phyloP scores from a whole-genome alignment of 2,888 invertebrate genomes.

The Yponomeuta sedellus region DNA sequence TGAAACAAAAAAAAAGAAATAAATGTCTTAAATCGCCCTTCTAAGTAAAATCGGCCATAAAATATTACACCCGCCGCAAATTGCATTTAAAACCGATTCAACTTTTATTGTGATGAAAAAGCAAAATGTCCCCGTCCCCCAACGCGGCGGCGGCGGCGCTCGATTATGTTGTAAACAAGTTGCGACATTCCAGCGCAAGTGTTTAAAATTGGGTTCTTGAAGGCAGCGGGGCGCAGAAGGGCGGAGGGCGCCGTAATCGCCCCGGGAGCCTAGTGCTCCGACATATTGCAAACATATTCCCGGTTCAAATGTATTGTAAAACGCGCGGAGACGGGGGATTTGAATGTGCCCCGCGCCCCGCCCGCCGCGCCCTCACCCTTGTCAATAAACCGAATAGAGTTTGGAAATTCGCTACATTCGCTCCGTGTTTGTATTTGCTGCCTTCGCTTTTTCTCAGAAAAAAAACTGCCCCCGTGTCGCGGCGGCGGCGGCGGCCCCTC shows the following conservation, averaged over 20 bases:
- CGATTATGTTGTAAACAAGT: constrained; percentile 66
- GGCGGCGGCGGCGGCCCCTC: constrained; percentile 21
- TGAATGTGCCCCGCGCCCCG: constrained; percentile 40
- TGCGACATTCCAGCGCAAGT: constrained; percentile 50
- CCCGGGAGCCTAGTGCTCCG: constrained; percentile 34
- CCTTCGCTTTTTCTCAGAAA: constrained; percentile 59
- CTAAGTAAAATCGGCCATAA: constrained; percentile 10
- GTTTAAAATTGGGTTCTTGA: constrained; percentile 54
- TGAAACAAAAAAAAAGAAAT: neutral
- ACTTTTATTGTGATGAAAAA: constrained; percentile 28
- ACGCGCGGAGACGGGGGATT: constrained; percentile 60
- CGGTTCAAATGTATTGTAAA: constrained; percentile 73
- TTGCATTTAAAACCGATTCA: constrained; percentile 15
- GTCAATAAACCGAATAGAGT: constrained; percentile 72
- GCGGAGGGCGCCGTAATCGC: constrained; percentile 46
- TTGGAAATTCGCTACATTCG: constrained; percentile 71
- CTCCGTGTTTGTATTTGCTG: constrained; percentile 66
- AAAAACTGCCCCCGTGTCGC: constrained; percentile 30
- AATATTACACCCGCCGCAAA: constrained; percentile 14
- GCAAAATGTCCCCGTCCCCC: constrained; percentile 28
- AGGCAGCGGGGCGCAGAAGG: constrained; percentile 31
- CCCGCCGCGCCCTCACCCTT: constrained; percentile 35
- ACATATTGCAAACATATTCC: constrained; percentile 73
- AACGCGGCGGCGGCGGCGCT: constrained; percentile 26
- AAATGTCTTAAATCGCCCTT: neutral